These are phyloP conservation scores for Morpho achilles DNA, from an alignment of 2,888 invertebrate species.

Conservation along the genomic window DNA sequence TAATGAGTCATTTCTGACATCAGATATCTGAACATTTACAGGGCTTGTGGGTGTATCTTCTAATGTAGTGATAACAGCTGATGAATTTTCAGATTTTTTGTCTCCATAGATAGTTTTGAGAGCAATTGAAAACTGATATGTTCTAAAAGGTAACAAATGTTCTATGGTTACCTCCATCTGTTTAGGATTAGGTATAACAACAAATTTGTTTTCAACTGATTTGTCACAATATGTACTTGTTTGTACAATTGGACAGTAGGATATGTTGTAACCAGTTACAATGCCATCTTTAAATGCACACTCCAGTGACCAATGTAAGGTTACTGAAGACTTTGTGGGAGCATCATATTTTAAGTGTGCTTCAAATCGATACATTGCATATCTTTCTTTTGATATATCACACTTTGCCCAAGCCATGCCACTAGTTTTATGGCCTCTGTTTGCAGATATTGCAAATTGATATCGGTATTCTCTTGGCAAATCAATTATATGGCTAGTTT, in stretches of 20 bases:
- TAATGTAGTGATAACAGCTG: constrained; percentile 82
- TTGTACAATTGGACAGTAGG: constrained; percentile 83
- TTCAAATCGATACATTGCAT: constrained; percentile 77
- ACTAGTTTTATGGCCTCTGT: constrained; percentile 83
- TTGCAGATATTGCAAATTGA: constrained; percentile 91
- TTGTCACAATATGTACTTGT: constrained; percentile 78
- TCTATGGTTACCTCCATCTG: constrained; percentile 78
- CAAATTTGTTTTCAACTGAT: constrained; percentile 48
- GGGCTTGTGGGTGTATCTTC: constrained; percentile 83
- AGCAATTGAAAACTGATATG: constrained; percentile 84
- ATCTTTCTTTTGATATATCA: constrained; percentile 66
- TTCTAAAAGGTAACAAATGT: constrained; percentile 85
- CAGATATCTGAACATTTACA: constrained; percentile 76
- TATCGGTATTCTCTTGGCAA: constrained; percentile 80
- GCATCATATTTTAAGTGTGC: constrained; percentile 53
- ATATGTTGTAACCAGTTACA: constrained; percentile 86
- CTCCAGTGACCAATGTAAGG: constrained; percentile 86
- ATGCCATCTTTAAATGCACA: constrained; percentile 84
- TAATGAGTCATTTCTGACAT: constrained; percentile 82
- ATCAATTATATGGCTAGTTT: constrained; percentile 78
- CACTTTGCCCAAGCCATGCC: constrained; percentile 93
- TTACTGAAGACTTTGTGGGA: constrained; percentile 59
- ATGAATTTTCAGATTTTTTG: constrained; percentile 70
- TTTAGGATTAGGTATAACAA: constrained; percentile 63
- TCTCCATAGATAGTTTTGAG: constrained; percentile 72